Evolutionary conservation across 2,113 vertebrate genomes (phyloP), one percentile per base, ranked within the genome.

Genomic region (Dromiciops gliroides): DNA sequence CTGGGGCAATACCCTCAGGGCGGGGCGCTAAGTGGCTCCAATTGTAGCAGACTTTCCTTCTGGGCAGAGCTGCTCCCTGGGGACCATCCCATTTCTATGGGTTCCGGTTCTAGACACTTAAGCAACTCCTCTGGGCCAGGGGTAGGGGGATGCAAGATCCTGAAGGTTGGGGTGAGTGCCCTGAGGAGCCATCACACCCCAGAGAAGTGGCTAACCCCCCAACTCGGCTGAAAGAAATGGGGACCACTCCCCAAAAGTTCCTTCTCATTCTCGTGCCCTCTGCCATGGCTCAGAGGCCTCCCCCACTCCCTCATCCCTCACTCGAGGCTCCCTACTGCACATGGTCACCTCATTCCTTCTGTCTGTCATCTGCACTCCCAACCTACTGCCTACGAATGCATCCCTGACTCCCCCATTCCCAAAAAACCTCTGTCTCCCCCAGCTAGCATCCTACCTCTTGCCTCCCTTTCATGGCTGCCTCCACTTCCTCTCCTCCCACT

Each of bases 371-470:
- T 16, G 14, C 60, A 3, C 31, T 8, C 31, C n/a, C 31, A 16
- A 2, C 31, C 60, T 37, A 3, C 31, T 16, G 12, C 60, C 60
- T 16, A 5, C 3, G 0, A n/a, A n/a, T 1, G 56, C 3, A 3
- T 3, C 28, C 28, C 10, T 11, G 28, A 60, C 8, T 52, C 28
- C 56, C 56, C 56, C 28, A 26, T 60, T 31, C 56, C 37, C 28
- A 26, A 26, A 53, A 26, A 8, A 9, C 7, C 3, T 31, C 10
- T 37, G 8, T 7, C 24, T 56, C 56, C 56, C 28, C 24, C 0
- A 56, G 53, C 53, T 9, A 56, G 8, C 53, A 56, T 8, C 53
- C 56, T 60, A 60, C 3, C 28, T 60, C 56, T 60, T 9, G 2
- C 56, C 52, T 56, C 56, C 9, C 56, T 60, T 60, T 60, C 56